phyloP scores from a whole-genome alignment of 2,113 vertebrate genomes.

The Cynoglossus semilaevis region DNA sequence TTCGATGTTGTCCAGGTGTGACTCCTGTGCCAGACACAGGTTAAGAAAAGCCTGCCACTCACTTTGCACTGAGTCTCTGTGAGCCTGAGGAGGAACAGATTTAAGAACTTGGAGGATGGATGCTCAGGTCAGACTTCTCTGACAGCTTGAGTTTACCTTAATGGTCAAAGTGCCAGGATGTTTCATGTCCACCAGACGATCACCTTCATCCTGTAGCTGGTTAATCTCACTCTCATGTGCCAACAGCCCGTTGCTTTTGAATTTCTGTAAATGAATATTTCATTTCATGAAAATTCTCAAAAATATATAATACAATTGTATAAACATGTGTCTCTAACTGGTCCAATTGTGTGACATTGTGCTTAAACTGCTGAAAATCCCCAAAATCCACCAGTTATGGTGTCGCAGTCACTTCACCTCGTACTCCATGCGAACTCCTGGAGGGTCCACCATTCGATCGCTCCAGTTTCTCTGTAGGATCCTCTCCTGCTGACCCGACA shows the following conservation, averaged over 20 bases:
- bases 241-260: slow-evolving; percentile 83
- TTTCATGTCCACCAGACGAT: slow-evolving; percentile 76
- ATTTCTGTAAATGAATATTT: slow-evolving; percentile 74
- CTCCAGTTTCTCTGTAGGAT: slow-evolving; percentile 93
- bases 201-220: slow-evolving; percentile 81
- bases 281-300: too few species aligned
- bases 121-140: background rate
- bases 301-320: too few species aligned
- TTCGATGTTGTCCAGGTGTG: slow-evolving; percentile 85
- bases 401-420: slow-evolving; percentile 78
- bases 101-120: too few species aligned
- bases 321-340: background rate
- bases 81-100: slow-evolving; percentile 72
- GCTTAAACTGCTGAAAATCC: too few species aligned
- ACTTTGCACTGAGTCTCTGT: slow-evolving; percentile 79
- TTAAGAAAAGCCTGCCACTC: slow-evolving; percentile 95
- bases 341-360: too few species aligned
- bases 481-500: slow-evolving; percentile 82
- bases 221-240: slow-evolving; percentile 83
- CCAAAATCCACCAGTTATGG: too few species aligned
- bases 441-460: slow-evolving; percentile 82
- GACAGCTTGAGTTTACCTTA: slow-evolving; percentile 63
- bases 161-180: slow-evolving; percentile 85
- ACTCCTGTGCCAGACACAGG: slow-evolving; percentile 90
- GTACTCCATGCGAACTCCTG: slow-evolving; percentile 78